A percentile compares a stretch with the other conserved stretches of the same genome.
Conservation (phyloP, 2,113 vertebrate genomes). For the Cepphus grylle region DNA sequence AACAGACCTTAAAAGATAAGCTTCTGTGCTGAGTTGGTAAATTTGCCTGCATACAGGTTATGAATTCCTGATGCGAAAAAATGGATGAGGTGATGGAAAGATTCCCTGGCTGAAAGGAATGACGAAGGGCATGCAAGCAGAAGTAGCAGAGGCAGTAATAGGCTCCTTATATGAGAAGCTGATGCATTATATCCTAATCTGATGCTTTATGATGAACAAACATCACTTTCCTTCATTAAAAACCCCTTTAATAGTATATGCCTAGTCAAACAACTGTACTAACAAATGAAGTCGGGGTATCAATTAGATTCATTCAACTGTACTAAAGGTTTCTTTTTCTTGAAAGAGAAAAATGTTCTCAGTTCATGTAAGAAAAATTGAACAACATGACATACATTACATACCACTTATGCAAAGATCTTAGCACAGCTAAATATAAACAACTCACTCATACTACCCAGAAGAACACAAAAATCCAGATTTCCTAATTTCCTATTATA, state of each 20-base stretch:
- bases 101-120: not conserved
- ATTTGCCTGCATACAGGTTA: not conserved
- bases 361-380: not conserved
- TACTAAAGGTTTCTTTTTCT: not conserved
- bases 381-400: not conserved
- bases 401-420: not conserved
- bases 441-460: not conserved
- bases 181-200: not conserved
- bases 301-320: not conserved
- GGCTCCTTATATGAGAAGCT: not conserved
- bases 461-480: not conserved
- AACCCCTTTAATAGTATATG: not conserved
- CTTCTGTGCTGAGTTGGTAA: not conserved
- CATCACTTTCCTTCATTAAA: not conserved
- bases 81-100: not conserved
- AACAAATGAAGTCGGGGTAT: not conserved
- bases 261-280: not conserved
- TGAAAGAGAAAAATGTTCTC: not conserved
- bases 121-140: not conserved
- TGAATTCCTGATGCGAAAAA: not conserved
- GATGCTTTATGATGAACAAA: not conserved
- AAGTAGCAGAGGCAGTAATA: not conserved
- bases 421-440: not conserved
- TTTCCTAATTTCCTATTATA: not conserved
- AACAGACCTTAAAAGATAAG: not conserved